Evolutionary conservation across 2,888 invertebrate genomes (phyloP), one percentile per base, ranked within the genome.

Genomic region (Melolontha melolontha): DNA sequence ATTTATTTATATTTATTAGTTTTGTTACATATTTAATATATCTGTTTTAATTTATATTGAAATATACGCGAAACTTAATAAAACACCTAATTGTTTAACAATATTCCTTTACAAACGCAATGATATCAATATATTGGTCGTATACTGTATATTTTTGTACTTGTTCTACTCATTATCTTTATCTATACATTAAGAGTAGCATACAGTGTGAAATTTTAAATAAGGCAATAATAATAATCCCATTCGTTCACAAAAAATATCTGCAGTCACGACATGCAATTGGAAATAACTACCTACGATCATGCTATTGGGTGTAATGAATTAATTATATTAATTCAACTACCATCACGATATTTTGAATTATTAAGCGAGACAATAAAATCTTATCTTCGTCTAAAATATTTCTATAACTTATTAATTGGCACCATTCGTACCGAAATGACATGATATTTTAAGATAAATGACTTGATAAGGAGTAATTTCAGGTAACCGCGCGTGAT

Each of bases 401-500:
- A 54, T 40, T 39, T 16, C 16, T 16, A 40, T 40, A 52, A 34
- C 39, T 54, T 17, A 17, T 16, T 17, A 16, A 54, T 12, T 8
- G 12, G 10, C 17, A 16, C 16, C 8, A 12, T 16, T 54, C 54
- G 40, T 40, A 40, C 40, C 39, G 16, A 54, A 54, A 34, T 54
- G 34, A 14, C 52, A 39, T 34, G 40, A 34, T 54, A 39, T 14
- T 54, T 39, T 10, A 39, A 39, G 54, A 54, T 54, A 54, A 54
- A 54, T 40, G 40, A 54, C 40, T 29, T 1, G 54, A 54, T 54
- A 54, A 39, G 54, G 40, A 39, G 17, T 54, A 54, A 54, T 54
- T 54, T 54, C 40, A 54, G 40, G 40, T 54, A 40, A 54, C 40
- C 40, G 40, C 54, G 54, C 40, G 14, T 54, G 54, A 54, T 54